Conservation (phyloP, 2,113 vertebrate genomes). For the Sclerurus mexicanus region DNA sequence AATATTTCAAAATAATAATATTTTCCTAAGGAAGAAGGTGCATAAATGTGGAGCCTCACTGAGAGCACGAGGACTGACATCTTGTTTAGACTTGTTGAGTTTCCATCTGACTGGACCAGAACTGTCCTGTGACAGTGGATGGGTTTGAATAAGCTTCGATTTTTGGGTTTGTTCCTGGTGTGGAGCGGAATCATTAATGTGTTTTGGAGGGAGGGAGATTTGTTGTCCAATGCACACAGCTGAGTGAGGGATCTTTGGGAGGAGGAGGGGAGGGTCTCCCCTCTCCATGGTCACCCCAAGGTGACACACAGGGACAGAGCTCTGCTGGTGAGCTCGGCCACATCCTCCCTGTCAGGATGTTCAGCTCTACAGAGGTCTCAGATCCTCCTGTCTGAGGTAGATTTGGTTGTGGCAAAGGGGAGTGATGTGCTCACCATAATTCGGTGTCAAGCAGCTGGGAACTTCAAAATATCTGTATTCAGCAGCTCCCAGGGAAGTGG, state of each 20-base stretch:
- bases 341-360: neutral
- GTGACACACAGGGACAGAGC: neutral
- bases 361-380: rapidly evolving
- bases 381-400: neutral
- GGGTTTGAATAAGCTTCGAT: neutral
- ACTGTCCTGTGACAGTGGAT: neutral
- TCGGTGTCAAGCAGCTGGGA: neutral
- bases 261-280: neutral
- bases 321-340: neutral
- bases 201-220: neutral
- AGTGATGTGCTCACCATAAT: neutral
- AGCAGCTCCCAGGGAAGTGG: neutral
- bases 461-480: neutral
- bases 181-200: neutral
- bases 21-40: neutral
- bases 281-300: neutral
- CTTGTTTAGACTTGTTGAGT: neutral
- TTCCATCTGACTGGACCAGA: neutral
- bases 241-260: neutral
- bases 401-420: neutral
- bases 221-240: neutral
- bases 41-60: neutral
- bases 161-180: neutral
- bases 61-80: neutral
- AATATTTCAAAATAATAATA: neutral